Evolutionary conservation across 2,888 invertebrate genomes (phyloP).

Genomic region (Gryllus longicercus): DNA sequence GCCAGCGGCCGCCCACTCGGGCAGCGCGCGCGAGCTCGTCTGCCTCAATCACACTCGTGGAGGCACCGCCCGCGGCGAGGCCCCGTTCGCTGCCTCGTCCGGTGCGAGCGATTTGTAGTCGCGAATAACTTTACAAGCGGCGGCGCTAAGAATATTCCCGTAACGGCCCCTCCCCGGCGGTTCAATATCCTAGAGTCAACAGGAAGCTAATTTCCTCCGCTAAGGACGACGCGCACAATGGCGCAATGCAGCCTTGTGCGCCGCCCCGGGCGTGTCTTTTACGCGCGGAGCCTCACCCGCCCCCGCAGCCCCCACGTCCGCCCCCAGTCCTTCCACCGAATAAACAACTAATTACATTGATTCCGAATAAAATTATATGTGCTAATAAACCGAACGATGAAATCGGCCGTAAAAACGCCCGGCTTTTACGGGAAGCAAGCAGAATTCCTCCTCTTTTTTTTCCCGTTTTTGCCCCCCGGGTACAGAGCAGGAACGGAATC

Average conservation of each 20-base stretch:
- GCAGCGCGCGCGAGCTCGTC: no score
- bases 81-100: not conserved
- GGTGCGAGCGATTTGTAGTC: not conserved
- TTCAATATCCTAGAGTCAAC: conserved; percentile 4
- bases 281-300: not conserved
- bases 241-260: not conserved
- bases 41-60: no score
- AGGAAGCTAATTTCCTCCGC: not conserved
- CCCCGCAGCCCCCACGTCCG: not conserved
- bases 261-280: not conserved
- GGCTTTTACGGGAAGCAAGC: not conserved
- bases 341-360: conserved; percentile 17
- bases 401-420: not conserved
- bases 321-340: not conserved
- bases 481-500: not conserved
- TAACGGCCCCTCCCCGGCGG: not conserved
- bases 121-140: not conserved
- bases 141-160: not conserved
- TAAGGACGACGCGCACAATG: not conserved
- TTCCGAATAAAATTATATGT: conserved; percentile 17
- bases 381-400: not conserved
- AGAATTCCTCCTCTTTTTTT: not conserved
- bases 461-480: not conserved
- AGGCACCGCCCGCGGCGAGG: not conserved
- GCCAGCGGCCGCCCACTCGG: no score